Percentiles rank a stretch among this genome's conserved stretches.
Evolutionary conservation across 2,113 vertebrate genomes (phyloP).

Genomic region (Meles meles): DNA sequence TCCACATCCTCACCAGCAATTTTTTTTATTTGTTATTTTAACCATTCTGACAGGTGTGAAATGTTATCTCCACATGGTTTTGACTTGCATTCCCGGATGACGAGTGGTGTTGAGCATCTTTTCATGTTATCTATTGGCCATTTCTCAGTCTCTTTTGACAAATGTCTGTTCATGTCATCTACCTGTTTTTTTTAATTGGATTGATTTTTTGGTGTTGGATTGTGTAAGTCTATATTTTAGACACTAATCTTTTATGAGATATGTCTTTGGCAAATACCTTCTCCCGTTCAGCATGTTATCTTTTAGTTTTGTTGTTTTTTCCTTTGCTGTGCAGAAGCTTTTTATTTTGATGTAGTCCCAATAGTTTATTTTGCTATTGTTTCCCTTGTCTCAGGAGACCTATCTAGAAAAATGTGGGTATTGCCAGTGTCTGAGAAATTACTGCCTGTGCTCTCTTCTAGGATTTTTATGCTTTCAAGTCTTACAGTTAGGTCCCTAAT

Average conservation of each 20-base stretch:
- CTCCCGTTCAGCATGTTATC: neutral
- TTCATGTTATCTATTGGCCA: neutral
- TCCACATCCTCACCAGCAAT: neutral
- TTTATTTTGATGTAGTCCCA: neutral
- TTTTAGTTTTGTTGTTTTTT: neutral
- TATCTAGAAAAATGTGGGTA: neutral
- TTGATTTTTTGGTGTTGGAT: neutral
- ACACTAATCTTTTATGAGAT: neutral
- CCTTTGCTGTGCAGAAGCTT: neutral
- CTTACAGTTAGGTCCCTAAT: neutral
- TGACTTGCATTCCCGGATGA: neutral
- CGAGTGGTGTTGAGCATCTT: neutral
- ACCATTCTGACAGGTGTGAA: neutral
- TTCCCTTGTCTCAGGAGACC: neutral
- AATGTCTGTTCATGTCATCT: neutral
- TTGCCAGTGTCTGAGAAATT: neutral
- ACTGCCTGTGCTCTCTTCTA: neutral
- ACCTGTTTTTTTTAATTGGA: neutral
- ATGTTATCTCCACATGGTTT: neutral
- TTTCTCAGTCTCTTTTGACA: neutral
- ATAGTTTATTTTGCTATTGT: neutral
- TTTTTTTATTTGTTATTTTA: neutral
- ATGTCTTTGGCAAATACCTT: neutral
- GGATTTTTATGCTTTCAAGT: neutral
- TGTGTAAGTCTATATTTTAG: neutral